Percentiles rank a stretch among this genome's conserved stretches.
phyloP scores from a whole-genome alignment of 2,888 invertebrate genomes.

The Flexamia atlantica region DNA sequence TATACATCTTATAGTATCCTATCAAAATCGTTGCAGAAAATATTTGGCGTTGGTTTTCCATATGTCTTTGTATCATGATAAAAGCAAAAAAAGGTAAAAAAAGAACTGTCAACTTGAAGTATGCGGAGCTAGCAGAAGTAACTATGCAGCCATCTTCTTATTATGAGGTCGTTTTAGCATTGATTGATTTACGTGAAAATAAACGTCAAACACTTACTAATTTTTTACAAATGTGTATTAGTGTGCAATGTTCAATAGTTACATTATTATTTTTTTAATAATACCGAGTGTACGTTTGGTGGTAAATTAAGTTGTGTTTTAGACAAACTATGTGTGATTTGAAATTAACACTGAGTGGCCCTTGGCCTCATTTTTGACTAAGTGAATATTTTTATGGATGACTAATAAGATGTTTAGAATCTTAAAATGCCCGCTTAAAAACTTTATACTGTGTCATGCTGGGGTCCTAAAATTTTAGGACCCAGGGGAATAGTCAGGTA shows the following conservation, averaged over 20 bases:
- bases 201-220: background rate
- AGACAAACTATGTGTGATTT: constrained; percentile 15
- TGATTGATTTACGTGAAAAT: constrained; percentile 20
- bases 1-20: no score
- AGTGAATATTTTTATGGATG: constrained; percentile 30
- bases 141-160: constrained; percentile 50
- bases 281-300: background rate
- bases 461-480: constrained; percentile 37
- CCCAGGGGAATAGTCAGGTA: constrained; percentile 34
- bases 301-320: background rate
- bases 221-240: background rate
- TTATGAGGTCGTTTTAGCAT: constrained; percentile 37
- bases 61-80: background rate
- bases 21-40: no score
- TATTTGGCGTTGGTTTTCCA: no score
- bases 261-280: background rate
- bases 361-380: constrained; percentile 28
- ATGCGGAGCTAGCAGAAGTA: constrained; percentile 42
- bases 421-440: constrained; percentile 22
- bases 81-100: background rate
- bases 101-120: constrained; percentile 32
- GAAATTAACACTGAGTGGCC: constrained; percentile 23
- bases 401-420: constrained; percentile 17
- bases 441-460: background rate
- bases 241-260: background rate